phyloP scores from a whole-genome alignment of 1,140 invertebrate species.

The Halotydeus destructor region DNA sequence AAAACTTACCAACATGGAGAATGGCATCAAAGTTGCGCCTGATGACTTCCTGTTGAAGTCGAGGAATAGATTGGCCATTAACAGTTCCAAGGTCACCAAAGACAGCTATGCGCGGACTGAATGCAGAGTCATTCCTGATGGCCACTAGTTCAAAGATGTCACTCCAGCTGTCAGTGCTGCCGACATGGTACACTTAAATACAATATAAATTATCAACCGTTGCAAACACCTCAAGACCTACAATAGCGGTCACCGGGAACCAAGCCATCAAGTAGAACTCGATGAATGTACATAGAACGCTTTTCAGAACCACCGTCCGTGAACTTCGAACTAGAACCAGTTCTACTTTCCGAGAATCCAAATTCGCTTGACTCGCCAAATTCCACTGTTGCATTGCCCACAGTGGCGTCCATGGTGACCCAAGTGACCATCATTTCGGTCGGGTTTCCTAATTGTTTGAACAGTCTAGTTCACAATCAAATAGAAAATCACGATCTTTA shows the following conservation, averaged over 20 bases:
- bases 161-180: slow-evolving; percentile 13
- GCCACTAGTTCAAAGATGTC: slow-evolving; percentile 12
- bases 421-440: slow-evolving; percentile 65
- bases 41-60: slow-evolving; percentile 58
- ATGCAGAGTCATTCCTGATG: slow-evolving; percentile 6
- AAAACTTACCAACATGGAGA: slow-evolving; percentile 53
- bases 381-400: slow-evolving; percentile 40
- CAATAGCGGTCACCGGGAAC: slow-evolving; percentile 37
- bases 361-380: too few species aligned
- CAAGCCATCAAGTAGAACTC: slow-evolving; percentile 36
- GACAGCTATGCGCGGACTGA: slow-evolving; percentile 36
- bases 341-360: slow-evolving; percentile 32
- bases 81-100: slow-evolving; percentile 79
- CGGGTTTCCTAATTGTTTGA: too few species aligned
- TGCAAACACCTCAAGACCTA: slow-evolving; percentile 22
- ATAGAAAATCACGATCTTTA: too few species aligned
- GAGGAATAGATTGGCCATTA: slow-evolving; percentile 52
- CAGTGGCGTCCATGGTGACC: slow-evolving; percentile 52
- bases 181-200: slow-evolving; percentile 13
- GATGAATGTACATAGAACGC: slow-evolving; percentile 55
- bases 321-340: slow-evolving; percentile 42
- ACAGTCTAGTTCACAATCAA: too few species aligned
- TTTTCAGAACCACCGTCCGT: slow-evolving; percentile 40
- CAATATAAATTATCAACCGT: not conserved
- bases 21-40: slow-evolving; percentile 56